A percentile compares a stretch with the other conserved stretches of the same genome.
Evolutionary conservation across 2,797 vertebrate species (phyloP).

Genomic region (Lacerta viridis): DNA sequence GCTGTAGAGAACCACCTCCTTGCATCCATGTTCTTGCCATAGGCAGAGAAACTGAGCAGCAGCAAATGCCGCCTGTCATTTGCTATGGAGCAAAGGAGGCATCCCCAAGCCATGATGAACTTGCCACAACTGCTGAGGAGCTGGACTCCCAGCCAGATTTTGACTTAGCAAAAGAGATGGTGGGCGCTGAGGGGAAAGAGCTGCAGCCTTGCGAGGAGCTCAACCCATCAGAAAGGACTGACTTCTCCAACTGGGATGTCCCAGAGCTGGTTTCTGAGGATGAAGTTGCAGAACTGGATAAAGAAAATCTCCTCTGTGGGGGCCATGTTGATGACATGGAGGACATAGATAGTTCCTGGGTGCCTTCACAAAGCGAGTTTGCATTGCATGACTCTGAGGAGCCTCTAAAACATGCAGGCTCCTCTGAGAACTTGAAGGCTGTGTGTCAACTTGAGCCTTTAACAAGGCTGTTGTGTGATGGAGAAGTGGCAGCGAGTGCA

Average conservation of each 20-base stretch:
- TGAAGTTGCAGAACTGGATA: slow-evolving; percentile 51
- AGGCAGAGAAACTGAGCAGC: slow-evolving; percentile 62
- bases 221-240: slow-evolving; percentile 56
- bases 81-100: slow-evolving; percentile 27
- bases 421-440: slow-evolving; percentile 6
- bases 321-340: slow-evolving; percentile 21
- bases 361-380: slow-evolving; percentile 15
- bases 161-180: slow-evolving; percentile 11
- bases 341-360: slow-evolving; percentile 31
- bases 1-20: slow-evolving; percentile 40
- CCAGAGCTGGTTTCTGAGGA: slow-evolving; percentile 67
- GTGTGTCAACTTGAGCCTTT: slow-evolving; percentile 5
- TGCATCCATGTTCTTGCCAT: slow-evolving; percentile 28
- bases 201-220: slow-evolving; percentile 32
- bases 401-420: accelerated
- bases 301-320: slow-evolving; percentile 49
- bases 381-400: slow-evolving; percentile 46
- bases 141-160: slow-evolving; percentile 43
- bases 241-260: slow-evolving; percentile 34
- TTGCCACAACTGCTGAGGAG: slow-evolving; percentile 55
- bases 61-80: slow-evolving; percentile 42
- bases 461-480: background rate
- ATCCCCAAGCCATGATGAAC: slow-evolving; percentile 52
- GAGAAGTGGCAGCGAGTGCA: slow-evolving; percentile 1
- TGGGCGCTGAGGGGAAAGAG: background rate